Base-by-base conservation (phyloP, 1,140 invertebrate species). In the Doryteuthis pealeii region DNA sequence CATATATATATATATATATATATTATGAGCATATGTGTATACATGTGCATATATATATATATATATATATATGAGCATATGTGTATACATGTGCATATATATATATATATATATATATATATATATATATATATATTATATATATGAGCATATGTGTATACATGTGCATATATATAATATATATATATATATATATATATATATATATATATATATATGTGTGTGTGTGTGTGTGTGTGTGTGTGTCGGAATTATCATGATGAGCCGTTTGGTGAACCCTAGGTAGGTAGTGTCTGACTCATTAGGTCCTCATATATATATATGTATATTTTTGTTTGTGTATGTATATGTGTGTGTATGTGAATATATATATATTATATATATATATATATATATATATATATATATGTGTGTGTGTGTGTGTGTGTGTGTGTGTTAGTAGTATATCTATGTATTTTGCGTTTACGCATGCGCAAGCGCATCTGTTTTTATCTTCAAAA, bases 101-200 rank as follows among this genome's bases (percentile, higher is more conserved):
- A 58, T 28, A 18, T 28, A 58, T 28, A 18, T 28, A 58, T 58
- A 58, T 28, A 58, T 28, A 58, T 15, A 58, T 28, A 58, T 58
- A 58, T 58, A 58, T 58, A 58, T 58, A 58, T 58, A 18, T 58
- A 58, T 58, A 58, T 58, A 58, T 58, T 58, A 58, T 28, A 58
- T 18, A 28, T 58, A 28, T 28, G 18, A 14, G 18, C 18, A 58
- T 58, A 5, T 5, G 18, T 28, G 26, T 28, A 58, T 58, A 58
- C 18, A 58, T 58, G 26, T 58, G 18, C 18, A 58, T 28, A 58
- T 58, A 5, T 28, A 58, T 58, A 22, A 18, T 58, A n/a, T 26
- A 58, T 58, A 58, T 58, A 58, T n/a, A 6, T 58, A 58, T 58
- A 15, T 58, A 58, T 58, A 58, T 58, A 58, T 58, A 58, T 58